phyloP scores from a whole-genome alignment of 2,797 vertebrate genomes.

The Alca torda region DNA sequence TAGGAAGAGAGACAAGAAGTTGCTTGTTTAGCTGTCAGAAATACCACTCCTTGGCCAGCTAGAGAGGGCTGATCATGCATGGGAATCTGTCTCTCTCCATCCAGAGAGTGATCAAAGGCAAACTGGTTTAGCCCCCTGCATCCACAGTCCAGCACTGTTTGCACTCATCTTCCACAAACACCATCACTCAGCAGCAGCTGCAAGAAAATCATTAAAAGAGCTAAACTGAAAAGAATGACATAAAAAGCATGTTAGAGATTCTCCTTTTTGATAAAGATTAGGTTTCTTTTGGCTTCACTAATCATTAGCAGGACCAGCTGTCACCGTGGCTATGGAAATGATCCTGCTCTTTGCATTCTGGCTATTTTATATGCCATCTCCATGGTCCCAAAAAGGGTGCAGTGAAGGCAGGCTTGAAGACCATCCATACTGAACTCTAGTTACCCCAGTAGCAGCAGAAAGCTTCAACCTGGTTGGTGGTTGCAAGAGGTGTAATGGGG shows the following conservation, averaged over 20 bases:
- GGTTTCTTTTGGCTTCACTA: neutral
- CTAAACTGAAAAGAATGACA: neutral
- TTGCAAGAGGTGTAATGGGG: neutral
- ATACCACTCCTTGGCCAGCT: neutral
- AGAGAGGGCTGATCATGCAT: neutral
- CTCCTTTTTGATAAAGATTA: neutral
- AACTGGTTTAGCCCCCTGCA: neutral
- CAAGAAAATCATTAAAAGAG: neutral
- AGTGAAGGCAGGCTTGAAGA: neutral
- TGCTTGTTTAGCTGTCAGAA: constrained; percentile 38
- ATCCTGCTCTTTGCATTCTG: neutral
- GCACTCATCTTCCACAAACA: neutral
- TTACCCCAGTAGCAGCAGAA: neutral
- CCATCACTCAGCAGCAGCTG: neutral
- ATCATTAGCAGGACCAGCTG: neutral
- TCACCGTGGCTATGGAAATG: neutral
- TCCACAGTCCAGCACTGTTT: neutral
- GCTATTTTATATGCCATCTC: neutral
- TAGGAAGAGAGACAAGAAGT: constrained; percentile 7
- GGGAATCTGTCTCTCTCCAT: neutral
- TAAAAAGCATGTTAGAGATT: neutral
- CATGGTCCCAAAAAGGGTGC: neutral
- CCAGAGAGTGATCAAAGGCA: constrained; percentile 24
- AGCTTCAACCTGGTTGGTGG: neutral
- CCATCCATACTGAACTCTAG: neutral